Conservation (phyloP, 1,140 invertebrate genomes). For the Drosophila repletoides region DNA sequence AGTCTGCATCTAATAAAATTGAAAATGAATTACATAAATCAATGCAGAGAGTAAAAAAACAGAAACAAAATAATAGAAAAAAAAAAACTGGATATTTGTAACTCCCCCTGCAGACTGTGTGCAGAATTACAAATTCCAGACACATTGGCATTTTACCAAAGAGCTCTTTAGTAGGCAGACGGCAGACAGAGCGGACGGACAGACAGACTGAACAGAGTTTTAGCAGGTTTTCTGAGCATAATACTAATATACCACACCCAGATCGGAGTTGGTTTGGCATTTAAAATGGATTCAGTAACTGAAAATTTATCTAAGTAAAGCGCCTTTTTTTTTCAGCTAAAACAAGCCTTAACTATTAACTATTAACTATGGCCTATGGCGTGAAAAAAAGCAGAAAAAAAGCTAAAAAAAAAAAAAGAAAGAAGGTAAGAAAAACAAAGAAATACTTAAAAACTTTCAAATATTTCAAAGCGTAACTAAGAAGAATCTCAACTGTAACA, state of each 20-base stretch:
- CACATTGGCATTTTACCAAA: slow-evolving; percentile 30
- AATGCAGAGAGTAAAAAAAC: slow-evolving; percentile 6
- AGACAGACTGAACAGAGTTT: too few species aligned
- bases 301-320: too few species aligned
- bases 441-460: slow-evolving; percentile 30
- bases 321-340: too few species aligned
- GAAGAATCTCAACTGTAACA: slow-evolving; percentile 28
- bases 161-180: slow-evolving; percentile 3
- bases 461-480: slow-evolving; percentile 16
- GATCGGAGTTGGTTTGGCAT: slow-evolving; percentile 34
- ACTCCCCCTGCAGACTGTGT: slow-evolving; percentile 3
- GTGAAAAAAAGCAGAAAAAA: not conserved
- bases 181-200: slow-evolving; percentile 10
- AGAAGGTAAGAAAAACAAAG: too few species aligned
- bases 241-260: slow-evolving; percentile 32
- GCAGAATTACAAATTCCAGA: slow-evolving; percentile 39
- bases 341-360: too few species aligned
- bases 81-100: slow-evolving; percentile 26
- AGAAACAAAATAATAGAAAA: slow-evolving; percentile 1
- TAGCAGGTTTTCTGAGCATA: slow-evolving; percentile 27
- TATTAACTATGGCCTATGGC: slow-evolving; percentile 2
- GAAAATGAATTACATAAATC: slow-evolving; percentile 26
- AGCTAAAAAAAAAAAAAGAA: slow-evolving; percentile 7
- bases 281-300: slow-evolving; percentile 29
- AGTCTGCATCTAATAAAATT: too few species aligned